A percentile compares a stretch with the other conserved stretches of the same genome.
phyloP scores from a whole-genome alignment of 2,888 invertebrate species.

The Saturnia japonica region DNA sequence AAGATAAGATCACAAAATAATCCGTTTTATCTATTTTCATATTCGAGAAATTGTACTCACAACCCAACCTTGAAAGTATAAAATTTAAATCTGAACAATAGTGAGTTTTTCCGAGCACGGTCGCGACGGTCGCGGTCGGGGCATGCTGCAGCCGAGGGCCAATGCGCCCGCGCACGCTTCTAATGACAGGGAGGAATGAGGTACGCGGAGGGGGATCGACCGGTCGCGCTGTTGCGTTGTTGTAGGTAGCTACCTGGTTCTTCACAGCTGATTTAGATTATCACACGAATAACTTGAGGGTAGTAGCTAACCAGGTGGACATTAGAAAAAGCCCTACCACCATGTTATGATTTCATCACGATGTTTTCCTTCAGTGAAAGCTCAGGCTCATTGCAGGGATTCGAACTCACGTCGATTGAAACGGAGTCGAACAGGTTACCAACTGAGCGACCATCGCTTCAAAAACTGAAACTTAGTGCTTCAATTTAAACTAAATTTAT shows the following conservation, averaged over 20 bases:
- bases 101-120: slow-evolving; percentile 12
- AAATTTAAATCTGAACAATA: slow-evolving; percentile 1
- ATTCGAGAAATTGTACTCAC: background rate
- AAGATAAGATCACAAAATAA: background rate
- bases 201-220: slow-evolving; percentile 51
- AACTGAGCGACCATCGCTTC: too few relatives aligned
- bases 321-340: too few relatives aligned
- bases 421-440: too few relatives aligned
- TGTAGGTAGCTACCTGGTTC: slow-evolving; percentile 40
- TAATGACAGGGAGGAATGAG: slow-evolving; percentile 65
- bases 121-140: background rate
- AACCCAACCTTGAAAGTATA: background rate
- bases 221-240: slow-evolving; percentile 54
- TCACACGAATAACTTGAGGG: too few relatives aligned
- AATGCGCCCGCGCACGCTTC: slow-evolving; percentile 78
- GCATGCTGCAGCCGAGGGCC: slow-evolving; percentile 61
- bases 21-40: background rate
- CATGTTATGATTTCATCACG: too few relatives aligned
- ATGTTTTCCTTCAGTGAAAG: too few relatives aligned
- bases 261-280: slow-evolving; percentile 34
- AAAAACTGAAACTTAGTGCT: background rate
- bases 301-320: too few relatives aligned
- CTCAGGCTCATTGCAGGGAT: too few relatives aligned
- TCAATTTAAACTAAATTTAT: background rate
- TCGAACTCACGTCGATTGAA: too few relatives aligned